Percentiles rank a stretch among this genome's conserved stretches.
phyloP scores from a whole-genome alignment of 2,113 vertebrate species.

The Plectropomus leopardus region DNA sequence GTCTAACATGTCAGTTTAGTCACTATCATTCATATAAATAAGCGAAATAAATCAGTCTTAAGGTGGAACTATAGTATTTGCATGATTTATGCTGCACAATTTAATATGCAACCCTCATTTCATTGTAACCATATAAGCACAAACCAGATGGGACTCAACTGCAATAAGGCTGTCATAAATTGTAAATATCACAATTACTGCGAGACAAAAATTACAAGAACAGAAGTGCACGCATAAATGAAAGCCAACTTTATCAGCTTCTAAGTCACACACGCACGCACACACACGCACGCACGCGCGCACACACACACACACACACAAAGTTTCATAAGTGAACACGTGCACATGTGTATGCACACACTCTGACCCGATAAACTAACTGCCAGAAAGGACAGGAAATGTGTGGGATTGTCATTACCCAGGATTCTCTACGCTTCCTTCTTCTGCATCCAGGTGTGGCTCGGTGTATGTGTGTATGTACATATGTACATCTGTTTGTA shows the following conservation, averaged over 20 bases:
- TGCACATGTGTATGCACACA: not conserved
- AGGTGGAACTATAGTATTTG: slow-evolving; percentile 20
- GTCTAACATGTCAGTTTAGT: not conserved
- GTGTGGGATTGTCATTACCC: slow-evolving; percentile 68
- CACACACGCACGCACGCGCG: not conserved
- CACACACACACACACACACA: not conserved
- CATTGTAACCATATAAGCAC: not conserved
- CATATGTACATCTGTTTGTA: slow-evolving; percentile 11
- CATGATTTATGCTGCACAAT: slow-evolving; percentile 3
- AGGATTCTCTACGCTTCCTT: slow-evolving; percentile 67
- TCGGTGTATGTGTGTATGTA: not conserved
- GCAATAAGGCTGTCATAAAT: not conserved
- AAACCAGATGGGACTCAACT: not conserved
- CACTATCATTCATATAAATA: not conserved
- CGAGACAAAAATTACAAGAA: not conserved
- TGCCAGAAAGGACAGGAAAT: slow-evolving; percentile 74
- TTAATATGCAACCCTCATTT: not conserved
- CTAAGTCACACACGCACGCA: not conserved
- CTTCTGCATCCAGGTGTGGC: slow-evolving; percentile 46
- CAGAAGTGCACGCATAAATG: not conserved
- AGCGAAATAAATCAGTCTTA: not conserved
- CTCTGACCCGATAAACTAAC: slow-evolving; percentile 25
- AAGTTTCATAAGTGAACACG: slow-evolving; percentile 7
- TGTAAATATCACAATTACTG: too few relatives aligned
- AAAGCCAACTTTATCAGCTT: slow-evolving; percentile 1